Evolutionary conservation across 2,797 vertebrate species (phyloP).

Genomic region (Labeo calbasu): DNA sequence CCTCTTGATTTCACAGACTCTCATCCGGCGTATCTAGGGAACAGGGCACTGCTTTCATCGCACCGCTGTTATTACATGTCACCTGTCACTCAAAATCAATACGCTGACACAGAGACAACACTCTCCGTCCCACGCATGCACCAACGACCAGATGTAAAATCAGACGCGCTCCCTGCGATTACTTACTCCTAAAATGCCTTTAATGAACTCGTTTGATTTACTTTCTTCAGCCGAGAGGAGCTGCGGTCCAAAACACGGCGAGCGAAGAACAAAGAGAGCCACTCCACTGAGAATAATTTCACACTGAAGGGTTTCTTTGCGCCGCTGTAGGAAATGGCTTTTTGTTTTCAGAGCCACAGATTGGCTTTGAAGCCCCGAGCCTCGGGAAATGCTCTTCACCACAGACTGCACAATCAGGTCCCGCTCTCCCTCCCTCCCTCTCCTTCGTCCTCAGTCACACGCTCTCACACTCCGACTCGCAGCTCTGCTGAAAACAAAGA

Average conservation of each 20-base stretch:
- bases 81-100: conserved; percentile 70
- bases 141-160: conserved; percentile 66
- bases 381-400: conserved; percentile 66
- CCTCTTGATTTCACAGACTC: conserved; percentile 54
- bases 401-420: conserved; percentile 67
- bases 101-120: conserved; percentile 69
- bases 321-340: conserved; percentile 71
- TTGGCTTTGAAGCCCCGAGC: conserved; percentile 72
- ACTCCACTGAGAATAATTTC: conserved; percentile 57
- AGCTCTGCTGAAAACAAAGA: conserved; percentile 73
- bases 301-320: conserved; percentile 54
- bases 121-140: conserved; percentile 49
- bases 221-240: conserved; percentile 50
- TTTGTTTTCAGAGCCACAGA: conserved; percentile 71
- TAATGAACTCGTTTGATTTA: conserved; percentile 55
- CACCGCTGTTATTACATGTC: conserved; percentile 60
- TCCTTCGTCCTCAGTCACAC: conserved; percentile 52
- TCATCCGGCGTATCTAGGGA: conserved; percentile 43
- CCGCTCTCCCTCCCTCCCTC: conserved; percentile 36
- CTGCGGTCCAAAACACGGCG: conserved; percentile 54
- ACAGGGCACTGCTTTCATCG: conserved; percentile 58
- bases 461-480: conserved; percentile 61
- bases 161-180: conserved; percentile 61
- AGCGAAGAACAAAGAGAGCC: conserved; percentile 67
- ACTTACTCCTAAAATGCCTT: conserved; percentile 52